Evolutionary conservation across 2,888 invertebrate species (phyloP).

Genomic region (Rhaphigaster nebulosa): DNA sequence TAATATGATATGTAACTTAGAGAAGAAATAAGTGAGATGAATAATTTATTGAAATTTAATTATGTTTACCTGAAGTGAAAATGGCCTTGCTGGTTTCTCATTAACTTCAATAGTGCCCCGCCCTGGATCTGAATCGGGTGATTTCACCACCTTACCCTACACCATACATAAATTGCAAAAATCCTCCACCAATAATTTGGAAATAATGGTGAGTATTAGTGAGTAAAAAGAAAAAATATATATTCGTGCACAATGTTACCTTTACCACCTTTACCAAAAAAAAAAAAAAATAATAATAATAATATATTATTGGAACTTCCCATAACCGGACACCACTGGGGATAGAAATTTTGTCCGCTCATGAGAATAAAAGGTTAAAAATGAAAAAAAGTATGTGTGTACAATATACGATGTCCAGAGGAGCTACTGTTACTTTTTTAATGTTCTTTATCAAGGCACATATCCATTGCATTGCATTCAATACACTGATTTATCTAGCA

Average conservation of each 20-base stretch:
- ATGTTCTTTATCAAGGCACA: too few relatives aligned
- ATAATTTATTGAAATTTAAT: constrained; percentile 28
- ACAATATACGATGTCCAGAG: too few relatives aligned
- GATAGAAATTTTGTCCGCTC: too few relatives aligned
- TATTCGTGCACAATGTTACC: constrained; percentile 42
- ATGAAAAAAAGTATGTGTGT: too few relatives aligned
- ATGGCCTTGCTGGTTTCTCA: constrained; percentile 73
- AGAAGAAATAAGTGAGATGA: not conserved
- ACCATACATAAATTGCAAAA: constrained; percentile 56
- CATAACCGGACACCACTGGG: too few relatives aligned
- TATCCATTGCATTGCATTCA: too few relatives aligned
- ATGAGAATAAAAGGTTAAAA: too few relatives aligned
- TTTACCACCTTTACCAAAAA: constrained; percentile 20
- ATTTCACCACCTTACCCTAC: constrained; percentile 65
- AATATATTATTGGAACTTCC: too few relatives aligned
- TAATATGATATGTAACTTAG: not conserved
- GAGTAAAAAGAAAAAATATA: constrained; percentile 8
- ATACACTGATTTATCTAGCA: too few relatives aligned
- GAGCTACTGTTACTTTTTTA: too few relatives aligned
- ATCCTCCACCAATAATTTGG: constrained; percentile 53
- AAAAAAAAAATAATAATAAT: too few relatives aligned
- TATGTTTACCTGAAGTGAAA: constrained; percentile 73
- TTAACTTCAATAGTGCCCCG: constrained; percentile 61
- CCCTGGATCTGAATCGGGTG: constrained; percentile 66
- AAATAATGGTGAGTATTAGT: constrained; percentile 52